Percentiles rank a stretch among this genome's conserved stretches.
Evolutionary conservation across 2,888 invertebrate genomes (phyloP).

Genomic region (Hermaeophaga mercurialis): DNA sequence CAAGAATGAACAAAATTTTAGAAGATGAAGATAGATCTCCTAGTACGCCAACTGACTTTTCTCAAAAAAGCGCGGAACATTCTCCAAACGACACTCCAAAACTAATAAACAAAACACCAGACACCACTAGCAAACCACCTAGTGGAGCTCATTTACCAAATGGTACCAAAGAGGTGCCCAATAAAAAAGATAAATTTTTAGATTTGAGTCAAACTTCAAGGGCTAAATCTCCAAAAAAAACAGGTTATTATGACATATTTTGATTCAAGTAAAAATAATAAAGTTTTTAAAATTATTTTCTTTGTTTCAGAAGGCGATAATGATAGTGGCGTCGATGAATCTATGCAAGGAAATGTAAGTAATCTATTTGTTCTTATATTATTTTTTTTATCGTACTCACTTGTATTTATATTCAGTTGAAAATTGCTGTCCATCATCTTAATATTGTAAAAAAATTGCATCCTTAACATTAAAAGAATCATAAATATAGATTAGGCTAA

Average conservation of each 20-base stretch:
- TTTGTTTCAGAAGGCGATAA: constrained; percentile 78
- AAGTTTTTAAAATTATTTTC: constrained; percentile 30
- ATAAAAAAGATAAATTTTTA: constrained; percentile 22
- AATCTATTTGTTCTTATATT: not conserved
- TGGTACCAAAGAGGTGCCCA: constrained; percentile 22
- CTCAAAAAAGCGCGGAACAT: constrained; percentile 49
- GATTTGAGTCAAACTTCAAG: constrained; percentile 34
- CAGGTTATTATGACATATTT: constrained; percentile 36
- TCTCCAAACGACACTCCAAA: constrained; percentile 45
- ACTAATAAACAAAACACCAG: not conserved
- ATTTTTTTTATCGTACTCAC: too few relatives aligned
- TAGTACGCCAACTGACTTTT: constrained; percentile 34
- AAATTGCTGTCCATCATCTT: too few relatives aligned
- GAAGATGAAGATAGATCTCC: constrained; percentile 44
- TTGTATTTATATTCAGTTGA: too few relatives aligned
- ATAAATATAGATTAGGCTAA: too few relatives aligned
- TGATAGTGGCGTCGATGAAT: constrained; percentile 82
- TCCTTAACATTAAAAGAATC: too few relatives aligned
- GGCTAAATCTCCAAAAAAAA: constrained; percentile 38
- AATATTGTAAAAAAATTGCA: too few relatives aligned
- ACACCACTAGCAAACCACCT: constrained; percentile 32
- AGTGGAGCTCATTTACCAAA: constrained; percentile 5
- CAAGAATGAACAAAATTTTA: constrained; percentile 48
- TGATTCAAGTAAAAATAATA: not conserved
- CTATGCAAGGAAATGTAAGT: constrained; percentile 79